These are phyloP conservation scores for Poecile montanus DNA, from an alignment of 2,797 vertebrate species.

Conservation along the genomic window DNA sequence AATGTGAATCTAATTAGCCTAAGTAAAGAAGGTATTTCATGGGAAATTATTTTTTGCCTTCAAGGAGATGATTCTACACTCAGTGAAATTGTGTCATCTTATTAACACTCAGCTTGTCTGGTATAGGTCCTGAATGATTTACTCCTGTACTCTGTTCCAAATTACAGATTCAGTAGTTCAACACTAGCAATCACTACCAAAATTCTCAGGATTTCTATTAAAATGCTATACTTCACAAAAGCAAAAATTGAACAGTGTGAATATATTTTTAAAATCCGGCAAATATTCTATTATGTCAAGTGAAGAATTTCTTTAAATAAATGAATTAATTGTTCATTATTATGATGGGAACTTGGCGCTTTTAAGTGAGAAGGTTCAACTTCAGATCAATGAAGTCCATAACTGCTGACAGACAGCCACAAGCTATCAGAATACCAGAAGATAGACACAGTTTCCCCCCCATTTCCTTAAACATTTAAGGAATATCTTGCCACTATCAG, in stretches of 20 bases:
- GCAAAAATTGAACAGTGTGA: not conserved
- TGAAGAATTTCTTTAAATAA: not conserved
- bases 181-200: not conserved
- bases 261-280: not conserved
- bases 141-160: not conserved
- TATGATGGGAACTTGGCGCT: not conserved
- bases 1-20: slow-evolving; percentile 55
- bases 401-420: not conserved
- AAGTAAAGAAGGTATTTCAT: slow-evolving; percentile 59
- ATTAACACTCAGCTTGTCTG: slow-evolving; percentile 39
- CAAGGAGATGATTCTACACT: slow-evolving; percentile 41
- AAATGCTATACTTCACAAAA: not conserved
- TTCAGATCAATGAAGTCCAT: not conserved
- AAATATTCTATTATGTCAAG: not conserved
- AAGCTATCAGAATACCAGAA: not conserved
- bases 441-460: not conserved
- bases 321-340: not conserved
- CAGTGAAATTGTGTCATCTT: slow-evolving; percentile 32
- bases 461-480: not conserved
- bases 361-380: not conserved
- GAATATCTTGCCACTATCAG: not conserved
- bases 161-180: not conserved
- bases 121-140: slow-evolving; percentile 24
- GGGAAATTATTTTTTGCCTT: slow-evolving; percentile 63
- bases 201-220: not conserved